Evolutionary conservation across 2,113 vertebrate species (phyloP), one percentile per base, ranked within the genome.

Genomic region (Tupaia chinensis): DNA sequence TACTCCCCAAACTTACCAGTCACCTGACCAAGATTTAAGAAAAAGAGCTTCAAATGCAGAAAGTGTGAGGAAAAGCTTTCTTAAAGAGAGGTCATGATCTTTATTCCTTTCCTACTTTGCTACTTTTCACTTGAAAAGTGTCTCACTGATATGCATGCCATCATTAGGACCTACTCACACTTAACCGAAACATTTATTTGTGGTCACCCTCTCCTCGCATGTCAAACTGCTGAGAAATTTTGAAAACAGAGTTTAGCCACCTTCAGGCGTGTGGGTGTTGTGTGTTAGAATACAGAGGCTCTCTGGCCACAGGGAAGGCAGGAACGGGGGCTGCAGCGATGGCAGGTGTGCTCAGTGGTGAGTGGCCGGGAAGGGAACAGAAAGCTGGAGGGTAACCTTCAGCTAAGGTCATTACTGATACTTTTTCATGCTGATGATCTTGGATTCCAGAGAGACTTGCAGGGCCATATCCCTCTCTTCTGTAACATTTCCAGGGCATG

Each of bases 151-250:
- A 66, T 19, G 34, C 11, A 20, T 9, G 32, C 61, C 82, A 78
- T 95, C 54, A 78, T 87, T 63, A 78, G 82, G 87, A 16, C 65
- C n/a, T 53, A 85, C 63, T 93, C 89, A 92, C 83, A 79, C 83
- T 87, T 96, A 92, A 85, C 87, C 93, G 92, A 92, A 69, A 70
- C 60, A 70, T 94, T 78, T 83, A 90, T 11, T 76, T 93, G 89
- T 77, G 89, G 92, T 94, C 83, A 69, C 72, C 95, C 20, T 90
- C 53, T 96, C 77, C 89, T 86, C 89, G 86, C 92, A 80, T 78
- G 86, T 94, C 80, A 86, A 91, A 81, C 76, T 94, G 94, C 94
- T 96, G 95, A 97, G 95, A 93, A 76, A 89, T 97, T 95, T 34
- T 97, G 93, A 96, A 95, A 95, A 91, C 44, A 85, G 88, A 87